Base-by-base conservation (phyloP, 1,140 invertebrate species). In the Watersipora subatra region DNA sequence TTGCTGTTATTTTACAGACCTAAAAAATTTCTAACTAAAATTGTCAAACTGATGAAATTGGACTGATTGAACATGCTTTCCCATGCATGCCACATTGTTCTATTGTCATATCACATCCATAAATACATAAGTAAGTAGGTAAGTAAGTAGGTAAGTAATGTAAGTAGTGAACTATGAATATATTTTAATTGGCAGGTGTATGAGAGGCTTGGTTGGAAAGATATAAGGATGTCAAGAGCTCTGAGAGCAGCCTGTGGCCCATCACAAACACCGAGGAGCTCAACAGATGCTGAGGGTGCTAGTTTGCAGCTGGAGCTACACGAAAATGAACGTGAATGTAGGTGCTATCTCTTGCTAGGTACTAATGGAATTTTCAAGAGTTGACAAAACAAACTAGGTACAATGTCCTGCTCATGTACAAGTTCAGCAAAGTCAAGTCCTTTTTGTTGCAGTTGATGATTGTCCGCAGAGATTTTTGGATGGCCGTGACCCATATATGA, bases 391-490 rank as follows among this genome's bases (percentile, higher is more conserved):
- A 59, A 59, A 12, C 22, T 59, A 12, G 22, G 22, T 22, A 25
- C 22, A 28, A 12, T 25, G 22, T 24, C 22, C 17, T 25, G 7
- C 58, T 12, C 22, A 25, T 59, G 7, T 24, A 12, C 7, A 17
- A 22, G 7, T 7, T 17, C 7, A 12, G 22, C 22, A 12, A 22
- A 12, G 22, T 12, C 27, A 25, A 12, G 22, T 22, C 7, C 22
- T 59, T 7, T 59, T 12, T 59, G 7, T 59, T 59, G 7, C 26
- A 56, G 64, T 67, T 26, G 92, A 96, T 81, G 89, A 91, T 72
- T 95, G 92, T 78, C 92, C 92, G 0, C 92, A 95, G 91, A 86
- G 88, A 76, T 95, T 94, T 76, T 91, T 95, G 73, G 91, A 95
- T 78, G 92, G 92, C 0, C 80, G 83, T 27, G 86, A 95, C 81